Conservation (phyloP, 1,140 invertebrate genomes). For the Platyscapa corneri region DNA sequence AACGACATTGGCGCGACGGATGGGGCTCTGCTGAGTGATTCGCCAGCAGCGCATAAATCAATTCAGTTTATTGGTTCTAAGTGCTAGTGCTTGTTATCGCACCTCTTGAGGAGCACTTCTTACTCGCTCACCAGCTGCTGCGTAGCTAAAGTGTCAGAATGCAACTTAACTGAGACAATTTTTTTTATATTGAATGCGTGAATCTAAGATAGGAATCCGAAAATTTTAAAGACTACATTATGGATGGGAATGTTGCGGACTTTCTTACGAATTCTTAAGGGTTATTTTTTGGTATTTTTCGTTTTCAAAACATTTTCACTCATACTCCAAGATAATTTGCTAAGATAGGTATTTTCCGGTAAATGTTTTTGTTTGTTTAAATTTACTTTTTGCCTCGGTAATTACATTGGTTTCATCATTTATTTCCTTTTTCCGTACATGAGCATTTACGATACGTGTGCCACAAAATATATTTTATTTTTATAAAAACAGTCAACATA, state of each 20-base stretch:
- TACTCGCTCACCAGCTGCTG: not conserved
- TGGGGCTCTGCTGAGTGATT: not conserved
- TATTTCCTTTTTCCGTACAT: not conserved
- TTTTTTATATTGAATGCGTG: not conserved
- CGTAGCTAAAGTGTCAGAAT: not conserved
- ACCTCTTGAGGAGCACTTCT: constrained; percentile 31
- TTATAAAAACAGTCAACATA: not conserved
- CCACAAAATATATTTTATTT: not conserved
- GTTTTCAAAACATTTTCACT: too few relatives aligned
- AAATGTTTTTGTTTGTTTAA: not conserved
- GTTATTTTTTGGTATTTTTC: too few relatives aligned
- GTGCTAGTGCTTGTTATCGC: constrained; percentile 38
- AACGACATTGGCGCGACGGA: too few relatives aligned
- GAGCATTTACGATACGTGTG: not conserved
- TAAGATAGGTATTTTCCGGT: not conserved
- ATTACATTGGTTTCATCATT: not conserved
- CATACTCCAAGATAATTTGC: not conserved
- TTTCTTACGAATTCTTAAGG: too few relatives aligned
- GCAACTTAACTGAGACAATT: not conserved
- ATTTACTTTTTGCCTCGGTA: not conserved
- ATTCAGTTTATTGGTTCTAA: constrained; percentile 40
- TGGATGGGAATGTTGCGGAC: too few relatives aligned
- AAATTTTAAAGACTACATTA: not conserved
- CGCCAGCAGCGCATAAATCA: constrained; percentile 39
- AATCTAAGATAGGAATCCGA: not conserved